Percentiles rank a stretch among this genome's conserved stretches.
Evolutionary conservation across 2,797 vertebrate species (phyloP).

Genomic region (Sarcophilus harrisii): DNA sequence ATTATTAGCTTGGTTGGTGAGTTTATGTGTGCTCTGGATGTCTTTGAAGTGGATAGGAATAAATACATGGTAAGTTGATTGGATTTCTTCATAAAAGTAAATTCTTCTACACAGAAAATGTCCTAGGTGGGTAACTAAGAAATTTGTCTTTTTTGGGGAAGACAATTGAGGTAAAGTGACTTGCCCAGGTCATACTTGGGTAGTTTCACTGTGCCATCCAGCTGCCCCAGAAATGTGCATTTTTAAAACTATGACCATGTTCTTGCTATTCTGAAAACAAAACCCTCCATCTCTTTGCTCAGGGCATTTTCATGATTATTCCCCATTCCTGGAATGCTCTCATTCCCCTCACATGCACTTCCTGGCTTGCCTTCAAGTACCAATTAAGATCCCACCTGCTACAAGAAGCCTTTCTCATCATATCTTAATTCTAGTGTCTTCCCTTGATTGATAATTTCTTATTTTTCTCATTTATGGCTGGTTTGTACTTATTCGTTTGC

Average conservation of each 20-base stretch:
- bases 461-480: background rate
- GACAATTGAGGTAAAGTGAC: background rate
- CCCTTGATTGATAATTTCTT: background rate
- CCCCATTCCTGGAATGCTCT: background rate
- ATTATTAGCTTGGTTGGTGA: background rate
- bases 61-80: background rate
- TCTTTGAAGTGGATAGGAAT: background rate
- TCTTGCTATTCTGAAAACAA: background rate
- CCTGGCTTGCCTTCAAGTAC: background rate
- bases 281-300: background rate
- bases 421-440: background rate
- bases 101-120: background rate
- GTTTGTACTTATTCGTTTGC: background rate
- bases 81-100: conserved; percentile 33
- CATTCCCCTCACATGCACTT: background rate
- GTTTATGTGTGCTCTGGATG: conserved; percentile 1
- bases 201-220: background rate
- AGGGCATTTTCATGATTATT: background rate
- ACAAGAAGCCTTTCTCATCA: background rate
- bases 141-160: background rate
- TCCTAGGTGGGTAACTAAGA: background rate
- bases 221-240: background rate
- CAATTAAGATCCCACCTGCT: background rate
- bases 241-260: background rate
- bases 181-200: background rate